Conservation (phyloP, 2,797 vertebrate genomes). For the Microcaecilia unicolor region DNA sequence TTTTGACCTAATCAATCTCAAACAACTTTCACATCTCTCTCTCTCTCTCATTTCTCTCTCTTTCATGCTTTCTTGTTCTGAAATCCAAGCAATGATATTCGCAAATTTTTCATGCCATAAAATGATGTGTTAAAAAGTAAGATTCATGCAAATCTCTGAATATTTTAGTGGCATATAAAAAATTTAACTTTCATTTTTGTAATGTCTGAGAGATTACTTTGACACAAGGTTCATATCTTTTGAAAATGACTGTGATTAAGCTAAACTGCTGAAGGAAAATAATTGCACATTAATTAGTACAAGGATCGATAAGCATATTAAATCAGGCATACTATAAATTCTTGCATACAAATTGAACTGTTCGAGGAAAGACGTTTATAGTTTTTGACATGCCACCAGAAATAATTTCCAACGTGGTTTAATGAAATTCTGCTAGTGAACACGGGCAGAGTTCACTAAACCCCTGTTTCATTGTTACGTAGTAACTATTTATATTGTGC, state of each 20-base stretch:
- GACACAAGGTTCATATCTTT: constrained; percentile 22
- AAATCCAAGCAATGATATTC: too few species aligned
- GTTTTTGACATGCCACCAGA: too few species aligned
- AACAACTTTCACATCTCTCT: too few species aligned
- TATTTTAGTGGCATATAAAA: constrained; percentile 10
- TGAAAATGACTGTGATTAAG: constrained; percentile 34
- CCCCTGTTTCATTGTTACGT: too few species aligned
- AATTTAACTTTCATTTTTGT: constrained; percentile 14
- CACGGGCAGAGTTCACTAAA: too few species aligned
- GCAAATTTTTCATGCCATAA: not conserved
- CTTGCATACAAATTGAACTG: constrained; percentile 35
- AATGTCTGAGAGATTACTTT: constrained; percentile 17
- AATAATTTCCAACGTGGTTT: too few species aligned
- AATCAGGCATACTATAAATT: constrained; percentile 24
- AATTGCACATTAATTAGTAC: constrained; percentile 35
- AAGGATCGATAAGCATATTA: constrained; percentile 26
- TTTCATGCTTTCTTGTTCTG: too few species aligned
- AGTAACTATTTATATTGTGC: too few species aligned
- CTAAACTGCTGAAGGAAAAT: constrained; percentile 26
- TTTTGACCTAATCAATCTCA: too few species aligned
- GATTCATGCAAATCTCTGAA: not conserved
- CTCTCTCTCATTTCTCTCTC: too few species aligned
- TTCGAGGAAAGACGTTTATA: constrained; percentile 19
- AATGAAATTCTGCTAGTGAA: too few species aligned
- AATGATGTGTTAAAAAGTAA: not conserved